Base-by-base conservation (phyloP, 2,113 vertebrate species). In the Cinclus mexicanus region DNA sequence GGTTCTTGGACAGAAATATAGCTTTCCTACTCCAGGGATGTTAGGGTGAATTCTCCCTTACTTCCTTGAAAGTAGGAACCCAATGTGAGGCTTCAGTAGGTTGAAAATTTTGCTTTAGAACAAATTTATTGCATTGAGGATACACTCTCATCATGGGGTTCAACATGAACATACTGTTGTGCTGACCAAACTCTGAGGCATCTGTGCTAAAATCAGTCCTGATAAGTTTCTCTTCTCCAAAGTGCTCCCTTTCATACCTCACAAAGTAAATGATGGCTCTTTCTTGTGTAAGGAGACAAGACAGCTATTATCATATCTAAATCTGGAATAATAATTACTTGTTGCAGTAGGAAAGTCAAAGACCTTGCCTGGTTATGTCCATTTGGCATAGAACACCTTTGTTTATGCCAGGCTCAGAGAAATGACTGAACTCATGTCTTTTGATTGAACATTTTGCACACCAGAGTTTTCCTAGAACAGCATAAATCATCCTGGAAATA, bases 351-450 rank as follows among this genome's bases (percentile, higher is more conserved):
- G 95, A 97, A 97, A 96, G 93, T 97, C 94, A 90, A 77, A 83
- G 80, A 88, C 7, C 81, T 80, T 93, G 83, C 89, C 56, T 80
- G 92, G 72, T 68, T 83, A 35, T 25, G 72, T 85, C 68, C 63
- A 77, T 63, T 90, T 97, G 97, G 97, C 95, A 5, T 23, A 29
- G 39, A 87, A 76, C 23, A 6, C 16, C 22, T 67, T 86, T 97
- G 96, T 97, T 98, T 96, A 84, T 94, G 96, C 97, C 94, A 97
- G 95, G 92, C 85, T 85, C 44, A 60, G 64, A 89, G 50, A 79
- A 93, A 90, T 71, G 46, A 67, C 91, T 77, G 94, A 94, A 95
- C 77, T 94, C 49, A 2, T 79, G 84, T 87, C 92, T 83, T 93
- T 72, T 46, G 77, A 89, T 56, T 76, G 71, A 93, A 91, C 53